Percentiles rank a stretch among this genome's conserved stretches.
Conservation (phyloP, 2,888 invertebrate genomes). For the Aleiodes testaceus region DNA sequence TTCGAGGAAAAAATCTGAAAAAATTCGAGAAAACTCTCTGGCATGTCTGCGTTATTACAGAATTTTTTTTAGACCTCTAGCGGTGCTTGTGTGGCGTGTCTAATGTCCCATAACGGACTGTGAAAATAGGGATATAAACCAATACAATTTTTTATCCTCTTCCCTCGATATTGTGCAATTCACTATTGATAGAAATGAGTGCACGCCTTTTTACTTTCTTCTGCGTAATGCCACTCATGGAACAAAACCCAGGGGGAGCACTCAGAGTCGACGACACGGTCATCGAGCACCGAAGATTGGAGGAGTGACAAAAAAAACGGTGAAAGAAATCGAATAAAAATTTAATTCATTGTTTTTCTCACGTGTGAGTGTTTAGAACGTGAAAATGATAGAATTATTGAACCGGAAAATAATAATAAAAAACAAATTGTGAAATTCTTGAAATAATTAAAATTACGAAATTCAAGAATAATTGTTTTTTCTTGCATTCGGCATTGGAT, state of each 20-base stretch:
- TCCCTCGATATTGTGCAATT: conserved; percentile 11
- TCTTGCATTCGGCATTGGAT: conserved; percentile 68
- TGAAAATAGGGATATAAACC: conserved; percentile 15
- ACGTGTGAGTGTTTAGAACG: background rate
- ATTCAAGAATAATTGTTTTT: conserved; percentile 56
- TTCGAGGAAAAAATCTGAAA: too few species aligned
- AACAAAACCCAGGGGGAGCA: background rate
- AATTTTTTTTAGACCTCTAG: too few species aligned
- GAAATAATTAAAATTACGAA: conserved; percentile 19
- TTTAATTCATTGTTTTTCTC: conserved; percentile 25
- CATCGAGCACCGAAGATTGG: conserved; percentile 30
- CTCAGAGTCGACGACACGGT: conserved; percentile 35
- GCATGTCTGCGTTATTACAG: too few species aligned
- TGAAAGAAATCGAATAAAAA: conserved; percentile 31
- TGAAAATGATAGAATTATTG: background rate
- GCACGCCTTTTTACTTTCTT: conserved; percentile 7
- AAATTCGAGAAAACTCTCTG: too few species aligned
- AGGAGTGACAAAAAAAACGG: conserved; percentile 29
- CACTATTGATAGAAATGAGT: conserved; percentile 17
- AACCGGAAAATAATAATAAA: background rate
- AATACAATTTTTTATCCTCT: conserved; percentile 18
- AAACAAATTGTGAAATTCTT: background rate
- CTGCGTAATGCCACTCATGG: conserved; percentile 3
- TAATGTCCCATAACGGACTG: conserved; percentile 23
- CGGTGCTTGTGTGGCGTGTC: background rate